A percentile compares a stretch with the other conserved stretches of the same genome.
Conservation (phyloP, 2,113 vertebrate genomes). For the Alexandromys fortis region DNA sequence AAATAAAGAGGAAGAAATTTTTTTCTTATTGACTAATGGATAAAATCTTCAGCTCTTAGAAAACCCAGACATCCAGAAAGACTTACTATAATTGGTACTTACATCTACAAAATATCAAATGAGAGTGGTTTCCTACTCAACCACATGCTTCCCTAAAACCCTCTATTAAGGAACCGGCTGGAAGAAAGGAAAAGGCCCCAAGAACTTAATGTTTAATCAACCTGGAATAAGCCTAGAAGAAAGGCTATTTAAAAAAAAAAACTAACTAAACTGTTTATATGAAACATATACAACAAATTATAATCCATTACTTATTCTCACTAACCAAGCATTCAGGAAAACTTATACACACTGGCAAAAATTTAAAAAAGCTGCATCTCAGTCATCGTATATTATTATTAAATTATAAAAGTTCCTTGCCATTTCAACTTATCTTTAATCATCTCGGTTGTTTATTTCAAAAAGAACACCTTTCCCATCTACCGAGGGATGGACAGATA, state of each 20-base stretch:
- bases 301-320: conserved; percentile 37
- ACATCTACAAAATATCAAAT: conserved; percentile 40
- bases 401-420: neutral
- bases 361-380: conserved; percentile 28
- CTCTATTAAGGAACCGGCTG: neutral
- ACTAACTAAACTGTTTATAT: neutral
- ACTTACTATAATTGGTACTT: conserved; percentile 20
- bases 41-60: conserved; percentile 44
- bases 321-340: conserved; percentile 44
- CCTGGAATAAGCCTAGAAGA: conserved; percentile 41
- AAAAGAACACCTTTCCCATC: conserved; percentile 22
- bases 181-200: neutral
- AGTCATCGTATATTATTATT: neutral
- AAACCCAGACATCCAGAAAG: conserved; percentile 43
- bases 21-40: neutral
- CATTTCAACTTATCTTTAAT: conserved; percentile 35
- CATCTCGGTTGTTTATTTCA: neutral
- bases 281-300: conserved; percentile 26
- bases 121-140: conserved; percentile 47
- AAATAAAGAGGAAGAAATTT: neutral
- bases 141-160: conserved; percentile 1
- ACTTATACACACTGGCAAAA: conserved; percentile 40
- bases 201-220: conserved; percentile 64
- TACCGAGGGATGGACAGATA: neutral
- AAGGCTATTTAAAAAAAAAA: neutral